Base-by-base conservation (phyloP, 2,113 vertebrate species). In the Trichechus manatus region DNA sequence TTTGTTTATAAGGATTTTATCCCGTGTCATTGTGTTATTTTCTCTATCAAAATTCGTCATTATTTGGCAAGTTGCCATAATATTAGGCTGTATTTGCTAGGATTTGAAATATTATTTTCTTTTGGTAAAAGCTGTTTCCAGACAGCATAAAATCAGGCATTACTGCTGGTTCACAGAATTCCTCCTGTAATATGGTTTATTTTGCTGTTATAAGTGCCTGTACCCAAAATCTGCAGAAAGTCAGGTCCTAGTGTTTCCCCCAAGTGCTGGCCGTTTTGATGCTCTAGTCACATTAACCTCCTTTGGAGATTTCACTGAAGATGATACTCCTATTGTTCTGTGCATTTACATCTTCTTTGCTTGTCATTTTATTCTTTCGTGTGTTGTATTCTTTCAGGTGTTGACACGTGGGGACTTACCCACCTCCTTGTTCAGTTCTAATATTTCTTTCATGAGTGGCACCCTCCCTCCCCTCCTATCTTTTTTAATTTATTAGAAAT, bases 121-220 rank as follows among this genome's bases (percentile, higher is more conserved):
- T 95, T 90, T 79, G 5, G 68, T 91, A 84, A 89, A 93, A 70
- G 6, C 75, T 94, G 15, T 88, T 95, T 96, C 27, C 23, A 85
- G 89, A 95, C 56, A 81, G 87, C n/a, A 95, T 80, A 85, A 91
- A 92, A 85, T 94, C 91, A 85, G 64, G 20, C 61, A 93, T 90
- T 97, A 63, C 47, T 94, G 14, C 91, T 72, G 13, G n/a, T n/a
- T 97, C 72, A 88, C 61, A 79, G 61, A 91, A 88, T 97, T 96
- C 59, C 70, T 94, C 42, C 56, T 1, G 0, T 72, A 70, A 93
- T 90, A 80, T 39, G 25, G 33, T 84, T 95, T 84, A 14, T 83
- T 91, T 61, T 88, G 29, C 56, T 74, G 2, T 84, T 96, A 8
- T 33, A 19, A 87, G 11, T 66, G 59, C 80, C 64, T 86, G 81